These are phyloP conservation scores for Toxotes lorentzi DNA, from an alignment of 2,797 vertebrate species.

Conservation along the genomic window DNA sequence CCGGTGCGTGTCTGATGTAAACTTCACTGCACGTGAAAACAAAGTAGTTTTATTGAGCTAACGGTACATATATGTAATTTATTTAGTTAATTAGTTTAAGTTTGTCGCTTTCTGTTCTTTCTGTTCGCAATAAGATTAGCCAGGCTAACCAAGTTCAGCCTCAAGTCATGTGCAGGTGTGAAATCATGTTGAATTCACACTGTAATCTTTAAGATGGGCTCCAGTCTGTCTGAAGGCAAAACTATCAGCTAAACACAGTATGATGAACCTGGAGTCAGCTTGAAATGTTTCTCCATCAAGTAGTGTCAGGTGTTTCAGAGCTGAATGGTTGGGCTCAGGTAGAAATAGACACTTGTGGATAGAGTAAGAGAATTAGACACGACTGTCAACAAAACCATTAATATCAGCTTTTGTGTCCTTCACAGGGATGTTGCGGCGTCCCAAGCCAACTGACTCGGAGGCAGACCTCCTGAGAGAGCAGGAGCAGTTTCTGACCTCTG, in stretches of 20 bases:
- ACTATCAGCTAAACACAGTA: not conserved
- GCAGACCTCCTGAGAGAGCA: slow-evolving; percentile 93
- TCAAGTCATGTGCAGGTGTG: not conserved
- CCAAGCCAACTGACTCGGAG: slow-evolving; percentile 93
- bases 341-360: not conserved
- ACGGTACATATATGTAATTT: not conserved
- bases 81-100: not conserved
- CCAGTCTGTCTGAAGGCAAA: not conserved
- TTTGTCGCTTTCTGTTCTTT: not conserved
- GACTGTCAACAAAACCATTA: not conserved
- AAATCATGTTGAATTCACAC: not conserved
- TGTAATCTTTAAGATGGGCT: not conserved
- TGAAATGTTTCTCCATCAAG: not conserved
- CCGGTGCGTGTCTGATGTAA: slow-evolving; percentile 21
- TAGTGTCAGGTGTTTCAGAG: not conserved
- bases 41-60: not conserved
- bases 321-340: not conserved
- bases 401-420: slow-evolving; percentile 1
- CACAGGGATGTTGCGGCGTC: slow-evolving; percentile 90
- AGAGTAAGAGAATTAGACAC: accelerated
- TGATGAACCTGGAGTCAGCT: not conserved
- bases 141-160: not conserved
- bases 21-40: slow-evolving; percentile 43
- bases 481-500: slow-evolving; percentile 89
- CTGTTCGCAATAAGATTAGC: not conserved